Base-by-base conservation (phyloP, 2,113 vertebrate species). In the Sclerurus mexicanus region DNA sequence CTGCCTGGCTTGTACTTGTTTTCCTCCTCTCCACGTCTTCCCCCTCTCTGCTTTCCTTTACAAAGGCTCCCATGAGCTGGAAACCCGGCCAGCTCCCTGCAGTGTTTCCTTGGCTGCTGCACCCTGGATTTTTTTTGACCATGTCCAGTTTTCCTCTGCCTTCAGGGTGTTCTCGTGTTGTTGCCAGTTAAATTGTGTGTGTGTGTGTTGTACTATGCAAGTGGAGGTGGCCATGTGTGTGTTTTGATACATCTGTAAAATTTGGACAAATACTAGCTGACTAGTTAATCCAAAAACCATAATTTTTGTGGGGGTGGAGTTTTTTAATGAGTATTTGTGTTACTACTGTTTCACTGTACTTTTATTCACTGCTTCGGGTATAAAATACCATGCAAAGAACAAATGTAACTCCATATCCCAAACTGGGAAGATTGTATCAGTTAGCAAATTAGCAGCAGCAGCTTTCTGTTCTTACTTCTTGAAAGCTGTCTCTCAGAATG, bases 361-460 rank as follows among this genome's bases (percentile, higher is more conserved):
- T 72, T 49, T 68, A 10, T 87, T 94, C 46, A 55, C 42, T 75
- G 14, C 50, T 78, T 88, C 0, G 1, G n/a, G 23, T 86, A 92
- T 84, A 78, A 90, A 95, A 74, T 89, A 25, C 72, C 0, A 0
- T 39, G 33, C 49, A 85, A 84, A 95, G 89, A 74, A 47, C 59
- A 74, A 95, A 75, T 68, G 62, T 91, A 90, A 91, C 35, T 91
- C 64, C 69, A 60, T 89, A 93, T 82, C 80, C 77, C 74, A 75
- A 85, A 52, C 22, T 85, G 39, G 18, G 22, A 92, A 95, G 91
- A 92, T 89, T 72, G 62, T 85, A 94, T 89, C 73, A 68, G 85
- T 85, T 75, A 63, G 44, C 78, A 80, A 87, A 93, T 87, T 68
- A 93, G 35, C 66, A 87, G 28, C 60, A 21, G 21, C 39, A 66